Conservation (phyloP, 2,888 invertebrate genomes). For the Leptinotarsa peninsularis region DNA sequence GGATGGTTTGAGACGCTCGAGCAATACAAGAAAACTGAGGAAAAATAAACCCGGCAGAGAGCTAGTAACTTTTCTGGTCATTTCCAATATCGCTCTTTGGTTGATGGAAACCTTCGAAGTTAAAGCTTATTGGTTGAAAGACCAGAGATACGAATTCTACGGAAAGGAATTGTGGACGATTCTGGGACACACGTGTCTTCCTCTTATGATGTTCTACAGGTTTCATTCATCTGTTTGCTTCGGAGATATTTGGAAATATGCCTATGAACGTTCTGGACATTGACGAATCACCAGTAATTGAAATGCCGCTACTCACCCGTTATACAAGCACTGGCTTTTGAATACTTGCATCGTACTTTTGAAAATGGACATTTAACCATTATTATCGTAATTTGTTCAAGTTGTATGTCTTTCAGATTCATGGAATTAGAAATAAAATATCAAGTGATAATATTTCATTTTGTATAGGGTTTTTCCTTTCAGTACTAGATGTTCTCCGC, state of each 20-base stretch:
- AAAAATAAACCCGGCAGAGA: slow-evolving; percentile 80
- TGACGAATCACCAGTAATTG: slow-evolving; percentile 3
- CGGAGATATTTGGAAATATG: slow-evolving; percentile 82
- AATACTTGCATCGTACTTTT: too few species aligned
- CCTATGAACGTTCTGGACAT: slow-evolving; percentile 71
- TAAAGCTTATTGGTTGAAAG: slow-evolving; percentile 69
- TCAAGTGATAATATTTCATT: too few species aligned
- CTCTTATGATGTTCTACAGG: slow-evolving; percentile 81
- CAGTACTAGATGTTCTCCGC: too few species aligned
- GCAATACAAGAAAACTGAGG: slow-evolving; percentile 73
- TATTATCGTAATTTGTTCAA: too few species aligned
- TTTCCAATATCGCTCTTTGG: slow-evolving; percentile 83
- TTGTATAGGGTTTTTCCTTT: too few species aligned
- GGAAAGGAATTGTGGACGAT: slow-evolving; percentile 80
- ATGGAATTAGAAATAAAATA: too few species aligned
- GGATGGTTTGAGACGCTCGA: slow-evolving; percentile 80
- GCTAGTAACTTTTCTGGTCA: slow-evolving; percentile 80
- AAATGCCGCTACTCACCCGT: too few species aligned
- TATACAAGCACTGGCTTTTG: too few species aligned
- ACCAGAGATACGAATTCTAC: slow-evolving; percentile 75
- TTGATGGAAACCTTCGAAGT: slow-evolving; percentile 79
- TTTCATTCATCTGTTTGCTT: slow-evolving; percentile 85
- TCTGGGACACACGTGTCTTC: slow-evolving; percentile 78
- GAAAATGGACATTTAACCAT: too few species aligned
- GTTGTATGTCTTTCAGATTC: too few species aligned